Conservation (phyloP, 2,113 vertebrate species). For the Hemibagrus wyckioides region DNA sequence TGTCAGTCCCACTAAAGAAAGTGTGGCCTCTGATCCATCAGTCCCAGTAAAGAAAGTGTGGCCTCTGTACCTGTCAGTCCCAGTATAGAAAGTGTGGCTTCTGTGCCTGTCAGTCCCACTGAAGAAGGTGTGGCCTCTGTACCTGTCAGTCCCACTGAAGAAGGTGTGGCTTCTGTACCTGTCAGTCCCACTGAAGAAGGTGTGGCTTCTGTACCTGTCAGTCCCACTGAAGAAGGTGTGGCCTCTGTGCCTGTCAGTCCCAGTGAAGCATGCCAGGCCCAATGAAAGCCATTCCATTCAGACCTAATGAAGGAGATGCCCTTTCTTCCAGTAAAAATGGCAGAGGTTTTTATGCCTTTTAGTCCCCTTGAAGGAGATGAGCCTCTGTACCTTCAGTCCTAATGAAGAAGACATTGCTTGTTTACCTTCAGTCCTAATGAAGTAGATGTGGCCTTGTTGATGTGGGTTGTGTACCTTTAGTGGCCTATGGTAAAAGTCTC, state of each 20-base stretch:
- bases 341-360: no score
- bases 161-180: neutral
- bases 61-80: neutral
- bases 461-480: neutral
- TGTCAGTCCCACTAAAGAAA: neutral
- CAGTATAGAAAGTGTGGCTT: neutral
- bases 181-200: neutral
- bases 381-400: neutral
- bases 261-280: neutral
- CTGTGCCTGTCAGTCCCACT: neutral
- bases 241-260: neutral
- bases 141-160: neutral
- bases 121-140: neutral
- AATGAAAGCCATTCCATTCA: neutral
- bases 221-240: neutral
- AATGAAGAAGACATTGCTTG: neutral
- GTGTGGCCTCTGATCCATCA: neutral
- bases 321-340: neutral
- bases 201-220: neutral
- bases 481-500: neutral
- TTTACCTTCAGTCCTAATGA: neutral
- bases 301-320: no score
- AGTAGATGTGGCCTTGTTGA: neutral
- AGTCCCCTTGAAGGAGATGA: neutral
- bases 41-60: neutral